Evolutionary conservation across 2,888 invertebrate species (phyloP).

Genomic region (Cephus spinipes): DNA sequence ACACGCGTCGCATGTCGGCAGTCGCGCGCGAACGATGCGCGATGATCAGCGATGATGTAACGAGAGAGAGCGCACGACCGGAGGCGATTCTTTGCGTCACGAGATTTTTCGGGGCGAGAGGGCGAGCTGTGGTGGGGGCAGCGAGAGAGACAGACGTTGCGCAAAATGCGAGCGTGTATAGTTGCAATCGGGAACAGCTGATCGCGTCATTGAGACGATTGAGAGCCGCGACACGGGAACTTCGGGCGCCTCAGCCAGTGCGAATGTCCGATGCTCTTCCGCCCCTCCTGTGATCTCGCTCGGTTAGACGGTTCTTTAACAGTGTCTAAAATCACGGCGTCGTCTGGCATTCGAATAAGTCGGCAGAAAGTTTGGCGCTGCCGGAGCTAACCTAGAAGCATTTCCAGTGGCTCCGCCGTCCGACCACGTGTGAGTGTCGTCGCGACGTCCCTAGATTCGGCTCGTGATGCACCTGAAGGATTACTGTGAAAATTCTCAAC

Average conservation of each 20-base stretch:
- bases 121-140: not conserved
- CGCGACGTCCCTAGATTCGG: not conserved
- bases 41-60: not conserved
- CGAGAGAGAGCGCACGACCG: not conserved
- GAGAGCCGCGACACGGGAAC: not conserved
- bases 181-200: not conserved
- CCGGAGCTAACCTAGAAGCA: not conserved
- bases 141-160: not conserved
- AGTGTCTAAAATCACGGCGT: not conserved
- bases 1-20: not conserved
- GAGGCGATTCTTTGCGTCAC: not conserved
- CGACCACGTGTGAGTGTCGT: not conserved
- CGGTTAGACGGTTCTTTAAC: not conserved
- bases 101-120: not conserved
- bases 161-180: not conserved
- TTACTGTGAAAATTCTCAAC: not conserved
- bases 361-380: not conserved
- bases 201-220: not conserved
- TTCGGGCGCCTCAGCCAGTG: not conserved
- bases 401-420: not conserved
- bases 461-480: not conserved
- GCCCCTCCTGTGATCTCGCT: not conserved
- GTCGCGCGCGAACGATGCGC: not conserved
- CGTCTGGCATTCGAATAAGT: not conserved
- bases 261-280: not conserved